Conservation (phyloP, 1,140 invertebrate species). For the Scaptomyza pallida region DNA sequence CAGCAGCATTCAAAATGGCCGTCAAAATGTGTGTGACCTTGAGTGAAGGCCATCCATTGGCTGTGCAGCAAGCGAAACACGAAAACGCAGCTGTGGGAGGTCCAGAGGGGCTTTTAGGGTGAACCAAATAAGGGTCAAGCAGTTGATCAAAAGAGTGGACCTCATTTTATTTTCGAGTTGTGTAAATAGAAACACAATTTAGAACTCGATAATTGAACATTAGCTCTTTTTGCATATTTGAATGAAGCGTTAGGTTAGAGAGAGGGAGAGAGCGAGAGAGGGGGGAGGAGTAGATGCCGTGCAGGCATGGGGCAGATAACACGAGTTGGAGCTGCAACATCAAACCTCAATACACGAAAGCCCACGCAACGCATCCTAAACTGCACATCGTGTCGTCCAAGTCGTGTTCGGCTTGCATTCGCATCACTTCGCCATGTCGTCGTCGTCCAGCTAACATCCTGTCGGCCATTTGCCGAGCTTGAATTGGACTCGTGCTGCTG, state of each 20-base stretch:
- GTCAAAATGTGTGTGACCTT: conserved; percentile 70
- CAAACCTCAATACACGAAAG: conserved; percentile 5
- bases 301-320: no score
- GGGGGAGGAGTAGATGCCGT: no score
- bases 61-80: conserved; percentile 6
- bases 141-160: background rate
- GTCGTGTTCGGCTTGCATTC: background rate
- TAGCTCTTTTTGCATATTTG: no score
- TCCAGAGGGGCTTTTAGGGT: background rate
- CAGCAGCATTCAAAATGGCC: conserved; percentile 70
- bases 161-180: no score
- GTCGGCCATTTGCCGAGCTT: conserved; percentile 28
- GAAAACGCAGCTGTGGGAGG: background rate
- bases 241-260: no score
- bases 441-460: conserved; percentile 23
- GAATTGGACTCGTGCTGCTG: conserved; percentile 12
- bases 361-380: conserved; percentile 30
- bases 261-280: no score
- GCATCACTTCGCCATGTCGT: background rate
- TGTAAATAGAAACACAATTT: no score
- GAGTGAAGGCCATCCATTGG: conserved; percentile 56
- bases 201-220: no score
- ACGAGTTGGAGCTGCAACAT: conserved; percentile 10
- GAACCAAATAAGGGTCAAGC: background rate
- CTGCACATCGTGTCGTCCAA: conserved; percentile 7